Conservation (phyloP, 2,888 invertebrate species). For the Oscheius sp. region DNA sequence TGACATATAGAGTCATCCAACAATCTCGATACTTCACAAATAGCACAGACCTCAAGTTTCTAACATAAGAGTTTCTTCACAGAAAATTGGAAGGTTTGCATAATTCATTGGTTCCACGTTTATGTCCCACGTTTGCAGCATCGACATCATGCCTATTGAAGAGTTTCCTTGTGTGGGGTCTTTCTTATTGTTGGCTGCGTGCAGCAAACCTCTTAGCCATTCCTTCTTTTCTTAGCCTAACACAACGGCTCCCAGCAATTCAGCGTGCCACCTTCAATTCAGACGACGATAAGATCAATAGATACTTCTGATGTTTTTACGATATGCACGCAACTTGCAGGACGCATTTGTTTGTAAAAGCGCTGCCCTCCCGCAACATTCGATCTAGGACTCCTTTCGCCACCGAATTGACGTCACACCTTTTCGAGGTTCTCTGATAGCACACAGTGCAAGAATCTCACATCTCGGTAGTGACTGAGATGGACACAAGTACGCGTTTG, state of each 20-base stretch:
- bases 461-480: background rate
- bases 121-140: background rate
- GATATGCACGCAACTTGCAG: constrained; percentile 22
- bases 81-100: background rate
- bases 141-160: constrained; percentile 11
- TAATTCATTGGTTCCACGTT: constrained; percentile 5
- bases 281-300: background rate
- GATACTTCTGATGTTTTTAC: constrained; percentile 10
- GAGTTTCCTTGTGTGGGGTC: background rate
- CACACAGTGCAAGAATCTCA: constrained; percentile 18
- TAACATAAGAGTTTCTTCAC: background rate
- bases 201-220: background rate
- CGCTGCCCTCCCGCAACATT: constrained; percentile 36
- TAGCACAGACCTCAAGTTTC: too few relatives aligned
- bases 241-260: background rate
- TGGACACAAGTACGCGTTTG: background rate
- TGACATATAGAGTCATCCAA: too few relatives aligned
- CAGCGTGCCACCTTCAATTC: background rate
- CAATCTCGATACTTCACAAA: too few relatives aligned
- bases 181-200: constrained; percentile 11
- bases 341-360: constrained; percentile 32
- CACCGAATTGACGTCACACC: constrained; percentile 34
- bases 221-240: background rate
- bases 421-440: constrained; percentile 31
- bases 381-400: constrained; percentile 30